A percentile compares a stretch with the other conserved stretches of the same genome.
Evolutionary conservation across 1,140 invertebrate genomes (phyloP).

Genomic region (Copidosoma floridanum): DNA sequence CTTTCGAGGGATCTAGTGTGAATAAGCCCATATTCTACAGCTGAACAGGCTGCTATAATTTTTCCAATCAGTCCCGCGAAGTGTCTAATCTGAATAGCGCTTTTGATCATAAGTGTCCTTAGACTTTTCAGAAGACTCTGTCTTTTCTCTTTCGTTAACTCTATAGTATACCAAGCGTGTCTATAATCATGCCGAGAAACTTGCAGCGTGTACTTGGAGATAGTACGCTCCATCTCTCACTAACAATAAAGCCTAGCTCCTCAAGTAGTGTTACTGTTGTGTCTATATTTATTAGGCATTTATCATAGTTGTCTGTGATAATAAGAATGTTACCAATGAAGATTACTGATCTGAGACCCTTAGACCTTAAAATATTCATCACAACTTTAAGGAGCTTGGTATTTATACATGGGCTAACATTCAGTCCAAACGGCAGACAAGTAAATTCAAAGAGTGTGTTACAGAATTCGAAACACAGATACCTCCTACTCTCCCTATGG

Average conservation of each 20-base stretch:
- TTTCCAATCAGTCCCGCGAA: slow-evolving; percentile 1
- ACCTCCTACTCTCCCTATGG: slow-evolving; percentile 18
- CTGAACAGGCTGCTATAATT: background rate
- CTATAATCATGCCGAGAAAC: slow-evolving; percentile 20
- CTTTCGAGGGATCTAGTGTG: slow-evolving; percentile 4
- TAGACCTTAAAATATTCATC: background rate
- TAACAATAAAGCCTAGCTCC: slow-evolving; percentile 15
- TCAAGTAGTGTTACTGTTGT: background rate
- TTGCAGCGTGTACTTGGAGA: slow-evolving; percentile 1
- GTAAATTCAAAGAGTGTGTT: slow-evolving; percentile 5
- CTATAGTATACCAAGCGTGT: background rate
- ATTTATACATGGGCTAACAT: slow-evolving; percentile 34
- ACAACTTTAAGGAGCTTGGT: slow-evolving; percentile 21
- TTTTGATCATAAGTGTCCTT: background rate
- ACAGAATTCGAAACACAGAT: slow-evolving; percentile 28
- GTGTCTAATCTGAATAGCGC: background rate
- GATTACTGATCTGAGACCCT: slow-evolving; percentile 8
- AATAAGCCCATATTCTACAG: background rate
- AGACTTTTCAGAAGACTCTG: background rate
- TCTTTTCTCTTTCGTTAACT: slow-evolving; percentile 3
- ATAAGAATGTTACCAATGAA: slow-evolving; percentile 19
- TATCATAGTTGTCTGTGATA: background rate
- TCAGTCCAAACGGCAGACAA: slow-evolving; percentile 10
- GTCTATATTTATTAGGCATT: slow-evolving; percentile 2
- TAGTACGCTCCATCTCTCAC: background rate